These are phyloP conservation scores for Scolopax rusticola DNA, from an alignment of 2,797 vertebrate species.

Conservation along the genomic window DNA sequence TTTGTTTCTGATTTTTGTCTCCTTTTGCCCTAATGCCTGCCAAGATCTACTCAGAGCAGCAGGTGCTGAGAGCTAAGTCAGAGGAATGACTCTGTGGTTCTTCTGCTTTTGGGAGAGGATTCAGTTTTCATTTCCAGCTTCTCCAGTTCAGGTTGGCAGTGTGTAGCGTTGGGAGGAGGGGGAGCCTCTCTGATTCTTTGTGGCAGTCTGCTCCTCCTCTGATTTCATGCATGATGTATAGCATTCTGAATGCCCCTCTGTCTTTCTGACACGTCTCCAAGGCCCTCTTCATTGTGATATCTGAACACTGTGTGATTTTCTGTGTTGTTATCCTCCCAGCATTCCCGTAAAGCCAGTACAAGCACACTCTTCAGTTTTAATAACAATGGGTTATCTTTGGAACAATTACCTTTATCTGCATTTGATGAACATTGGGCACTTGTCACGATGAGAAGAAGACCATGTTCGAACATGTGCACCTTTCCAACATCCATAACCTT, in stretches of 20 bases:
- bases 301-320: neutral
- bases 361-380: neutral
- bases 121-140: neutral
- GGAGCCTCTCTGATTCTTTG: neutral
- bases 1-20: neutral
- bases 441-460: neutral
- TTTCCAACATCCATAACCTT: neutral
- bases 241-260: neutral
- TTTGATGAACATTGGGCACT: neutral
- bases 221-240: neutral
- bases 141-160: neutral
- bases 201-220: neutral
- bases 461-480: neutral
- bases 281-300: neutral
- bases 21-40: neutral
- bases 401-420: neutral
- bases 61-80: neutral
- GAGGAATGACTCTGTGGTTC: rapidly evolving
- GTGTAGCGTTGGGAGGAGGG: neutral
- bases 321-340: neutral
- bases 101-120: neutral
- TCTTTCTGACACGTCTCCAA: neutral
- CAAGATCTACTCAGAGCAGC: neutral
- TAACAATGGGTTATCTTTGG: neutral
- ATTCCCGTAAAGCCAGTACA: neutral